These are phyloP conservation scores for Erythrocercus mccallii DNA, from an alignment of 2,113 vertebrate species.

Conservation along the genomic window DNA sequence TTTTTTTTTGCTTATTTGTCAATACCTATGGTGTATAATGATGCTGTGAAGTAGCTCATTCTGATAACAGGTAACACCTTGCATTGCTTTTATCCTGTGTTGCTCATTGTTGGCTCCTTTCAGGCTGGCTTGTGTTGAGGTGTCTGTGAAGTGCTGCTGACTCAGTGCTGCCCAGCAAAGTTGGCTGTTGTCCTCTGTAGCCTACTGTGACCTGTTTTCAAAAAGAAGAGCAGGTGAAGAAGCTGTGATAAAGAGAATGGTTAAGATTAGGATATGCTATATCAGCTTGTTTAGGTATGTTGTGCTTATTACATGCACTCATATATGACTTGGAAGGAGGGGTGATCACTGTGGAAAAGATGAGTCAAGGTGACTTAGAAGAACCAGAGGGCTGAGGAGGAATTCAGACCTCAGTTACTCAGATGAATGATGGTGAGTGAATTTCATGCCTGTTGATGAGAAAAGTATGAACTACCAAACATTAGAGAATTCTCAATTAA, in stretches of 20 bases:
- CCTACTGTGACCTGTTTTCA: background rate
- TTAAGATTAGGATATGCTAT: conserved; percentile 16
- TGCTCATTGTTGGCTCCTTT: background rate
- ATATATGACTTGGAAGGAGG: background rate
- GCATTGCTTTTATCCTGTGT: background rate
- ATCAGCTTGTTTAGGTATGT: background rate
- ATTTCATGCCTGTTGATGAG: background rate
- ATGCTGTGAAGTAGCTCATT: background rate
- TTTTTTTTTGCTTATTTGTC: background rate
- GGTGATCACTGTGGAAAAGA: background rate
- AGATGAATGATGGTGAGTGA: background rate
- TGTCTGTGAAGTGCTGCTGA: background rate
- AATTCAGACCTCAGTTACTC: background rate
- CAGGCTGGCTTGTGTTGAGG: background rate
- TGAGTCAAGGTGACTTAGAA: background rate
- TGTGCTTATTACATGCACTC: background rate
- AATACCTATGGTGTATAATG: background rate
- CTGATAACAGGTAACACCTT: background rate
- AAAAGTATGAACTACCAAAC: background rate
- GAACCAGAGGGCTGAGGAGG: background rate
- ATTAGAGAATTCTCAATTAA: conserved; percentile 13
- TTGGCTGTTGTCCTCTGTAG: background rate
- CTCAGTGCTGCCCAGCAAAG: background rate
- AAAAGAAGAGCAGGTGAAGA: background rate
- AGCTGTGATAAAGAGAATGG: background rate